Evolutionary conservation across 2,888 invertebrate species (phyloP), one percentile per base, ranked within the genome.

Genomic region (Thumatha senex): DNA sequence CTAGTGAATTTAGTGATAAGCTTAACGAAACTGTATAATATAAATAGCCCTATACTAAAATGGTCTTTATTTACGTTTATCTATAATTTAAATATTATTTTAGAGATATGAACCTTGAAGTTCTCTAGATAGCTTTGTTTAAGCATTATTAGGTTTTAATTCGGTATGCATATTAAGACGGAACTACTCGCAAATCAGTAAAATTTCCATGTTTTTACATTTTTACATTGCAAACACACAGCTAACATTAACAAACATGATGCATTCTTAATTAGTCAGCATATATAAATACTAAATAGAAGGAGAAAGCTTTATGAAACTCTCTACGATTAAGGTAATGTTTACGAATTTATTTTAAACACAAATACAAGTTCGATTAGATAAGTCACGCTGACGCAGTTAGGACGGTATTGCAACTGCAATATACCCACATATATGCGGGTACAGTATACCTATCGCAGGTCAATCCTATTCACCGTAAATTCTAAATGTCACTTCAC

Each of bases 1-100:
- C 12, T 40, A 40, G 13, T 0, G 10, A 70, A 70, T 62, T 62
- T 62, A 33, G 63, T 67, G 73, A 67, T 61, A 54, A 51, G 55
- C 58, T 59, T 44, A 46, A 51, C 51, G 44, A 45, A 51, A 58
- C 64, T 24, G 18, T 24, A 24, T 24, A 24, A 24, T 24, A 4
- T 24, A 24, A 45, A 34, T 48, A 36, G 43, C 56, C 57, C 58
- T 65, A 56, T 57, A 61, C 54, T 58, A 36, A 46, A 65, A 67
- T 72, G 54, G 58, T 60, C 47, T 35, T 46, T 48, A 44, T 39
- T 50, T 49, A 51, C 30, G 51, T 53, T 50, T 51, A 48, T 2
- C 10, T 13, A 29, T 40, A 40, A 33, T 42, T 33, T 42, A n/a
- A 9, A 31, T 33, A 33, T 14, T 40, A 7, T 42, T 29, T 40